Evolutionary conservation across 2,113 vertebrate genomes (phyloP).

Genomic region (Leuciscus idus): DNA sequence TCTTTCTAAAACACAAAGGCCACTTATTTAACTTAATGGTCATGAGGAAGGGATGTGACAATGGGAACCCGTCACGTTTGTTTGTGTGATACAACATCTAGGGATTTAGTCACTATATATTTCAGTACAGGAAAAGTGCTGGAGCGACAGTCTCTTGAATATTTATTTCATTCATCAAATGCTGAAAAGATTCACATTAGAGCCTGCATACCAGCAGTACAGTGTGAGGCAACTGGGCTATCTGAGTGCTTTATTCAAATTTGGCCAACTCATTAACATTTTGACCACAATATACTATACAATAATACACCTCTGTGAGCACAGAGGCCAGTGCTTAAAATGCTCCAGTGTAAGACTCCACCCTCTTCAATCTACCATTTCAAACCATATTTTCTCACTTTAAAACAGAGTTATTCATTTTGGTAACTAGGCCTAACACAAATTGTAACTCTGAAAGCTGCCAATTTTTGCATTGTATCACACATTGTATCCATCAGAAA

Average conservation of each 20-base stretch:
- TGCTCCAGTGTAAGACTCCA: neutral
- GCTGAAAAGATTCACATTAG: slow-evolving; percentile 20
- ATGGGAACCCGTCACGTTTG: slow-evolving; percentile 30
- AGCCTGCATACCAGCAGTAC: slow-evolving; percentile 43
- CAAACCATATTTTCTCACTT: neutral
- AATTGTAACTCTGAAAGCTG: neutral
- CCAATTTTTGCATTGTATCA: neutral
- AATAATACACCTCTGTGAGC: slow-evolving; percentile 31
- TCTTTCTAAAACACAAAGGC: neutral
- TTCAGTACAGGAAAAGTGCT: neutral
- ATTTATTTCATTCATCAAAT: slow-evolving; percentile 51
- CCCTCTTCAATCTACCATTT: neutral
- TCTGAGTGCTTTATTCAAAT: neutral
- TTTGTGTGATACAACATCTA: neutral
- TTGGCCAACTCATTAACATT: slow-evolving; percentile 41
- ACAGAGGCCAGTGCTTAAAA: slow-evolving; percentile 3
- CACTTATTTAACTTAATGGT: neutral
- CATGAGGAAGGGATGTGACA: slow-evolving; percentile 6
- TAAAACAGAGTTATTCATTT: neutral
- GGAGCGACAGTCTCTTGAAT: slow-evolving; percentile 22
- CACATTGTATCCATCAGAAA: neutral
- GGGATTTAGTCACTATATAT: neutral
- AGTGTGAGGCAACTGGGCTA: slow-evolving; percentile 5
- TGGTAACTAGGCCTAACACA: neutral
- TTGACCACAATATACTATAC: neutral